Evolutionary conservation across 2,888 invertebrate genomes (phyloP).

Genomic region (Tuberolachnus salignus): DNA sequence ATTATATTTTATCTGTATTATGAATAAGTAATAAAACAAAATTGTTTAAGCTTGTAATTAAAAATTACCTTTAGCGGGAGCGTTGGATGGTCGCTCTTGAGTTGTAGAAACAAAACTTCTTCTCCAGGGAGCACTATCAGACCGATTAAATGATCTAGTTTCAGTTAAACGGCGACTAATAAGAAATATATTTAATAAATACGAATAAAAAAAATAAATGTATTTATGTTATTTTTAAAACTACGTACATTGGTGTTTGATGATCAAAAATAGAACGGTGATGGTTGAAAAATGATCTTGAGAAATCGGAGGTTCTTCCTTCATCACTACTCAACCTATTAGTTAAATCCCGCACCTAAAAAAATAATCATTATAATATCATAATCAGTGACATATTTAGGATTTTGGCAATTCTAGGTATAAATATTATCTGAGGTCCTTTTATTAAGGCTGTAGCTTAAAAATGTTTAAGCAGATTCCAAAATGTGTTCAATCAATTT

Average conservation of each 20-base stretch:
- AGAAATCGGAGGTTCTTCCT: conserved; percentile 65
- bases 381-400: too few species aligned
- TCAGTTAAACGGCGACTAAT: conserved; percentile 63
- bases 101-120: conserved; percentile 64
- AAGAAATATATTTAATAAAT: conserved; percentile 24
- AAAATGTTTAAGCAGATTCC: too few species aligned
- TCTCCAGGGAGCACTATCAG: conserved; percentile 66
- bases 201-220: conserved; percentile 9
- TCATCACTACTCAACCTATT: conserved; percentile 85
- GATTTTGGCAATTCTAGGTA: too few species aligned
- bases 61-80: conserved; percentile 41
- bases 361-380: too few species aligned
- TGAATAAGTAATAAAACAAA: conserved; percentile 32
- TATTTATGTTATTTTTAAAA: background rate
- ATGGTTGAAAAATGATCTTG: conserved; percentile 66
- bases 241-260: conserved; percentile 58
- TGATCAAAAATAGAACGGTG: conserved; percentile 67
- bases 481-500: too few species aligned
- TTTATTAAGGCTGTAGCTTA: too few species aligned
- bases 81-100: conserved; percentile 31
- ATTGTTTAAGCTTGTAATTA: conserved; percentile 25
- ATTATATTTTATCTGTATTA: conserved; percentile 36
- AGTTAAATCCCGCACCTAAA: conserved; percentile 80
- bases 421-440: too few species aligned
- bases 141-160: conserved; percentile 63